Base-by-base conservation (phyloP, 2,888 invertebrate genomes). In the Charanyca ferruginea region DNA sequence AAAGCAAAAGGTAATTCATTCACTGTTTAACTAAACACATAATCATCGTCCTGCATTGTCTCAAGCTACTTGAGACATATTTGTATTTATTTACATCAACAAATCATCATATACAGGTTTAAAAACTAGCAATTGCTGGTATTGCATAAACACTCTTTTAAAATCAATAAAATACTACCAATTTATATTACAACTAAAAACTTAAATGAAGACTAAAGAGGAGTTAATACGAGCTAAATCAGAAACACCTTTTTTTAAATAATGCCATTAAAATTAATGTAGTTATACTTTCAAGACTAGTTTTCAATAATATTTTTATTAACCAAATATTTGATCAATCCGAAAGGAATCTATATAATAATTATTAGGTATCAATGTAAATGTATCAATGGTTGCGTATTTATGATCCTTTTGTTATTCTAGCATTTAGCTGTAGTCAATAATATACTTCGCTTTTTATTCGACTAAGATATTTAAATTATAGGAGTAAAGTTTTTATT, bases 381-480 rank as follows among this genome's bases (percentile, higher is more conserved):
- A 47, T 23, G 20, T 69, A 25, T 70, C 48, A 48, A 11, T 49
- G n/a, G 42, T 35, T 20, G 35, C 18, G 7, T 51, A 22, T 48
- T 42, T 35, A 68, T 7, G 11, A 42, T 48, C 0, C 25, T 72
- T 53, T 53, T 68, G 48, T 72, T 13, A 20, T 64, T 4, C 35
- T 42, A 41, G 45, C 11, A 47, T 42, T n/a, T 61, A 42, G 48
- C 11, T 22, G 0, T 13, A 53, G 23, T 68, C 42, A 42, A 72
- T 72, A 68, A 16, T 32, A 51, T 48, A 28, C 41, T 48, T 72
- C 2, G 18, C 3, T 22, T 42, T 63, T 42, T 38, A 18, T 18
- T 42, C 13, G 25, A 42, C 16, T n/a, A n/a, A 22, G 1, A 38
- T 68, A 48, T 64, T 72, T n/a, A 53, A 63, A 48, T 63, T 35